A percentile compares a stretch with the other conserved stretches of the same genome.
Conservation (phyloP, 2,888 invertebrate genomes). For the Apamea anceps region DNA sequence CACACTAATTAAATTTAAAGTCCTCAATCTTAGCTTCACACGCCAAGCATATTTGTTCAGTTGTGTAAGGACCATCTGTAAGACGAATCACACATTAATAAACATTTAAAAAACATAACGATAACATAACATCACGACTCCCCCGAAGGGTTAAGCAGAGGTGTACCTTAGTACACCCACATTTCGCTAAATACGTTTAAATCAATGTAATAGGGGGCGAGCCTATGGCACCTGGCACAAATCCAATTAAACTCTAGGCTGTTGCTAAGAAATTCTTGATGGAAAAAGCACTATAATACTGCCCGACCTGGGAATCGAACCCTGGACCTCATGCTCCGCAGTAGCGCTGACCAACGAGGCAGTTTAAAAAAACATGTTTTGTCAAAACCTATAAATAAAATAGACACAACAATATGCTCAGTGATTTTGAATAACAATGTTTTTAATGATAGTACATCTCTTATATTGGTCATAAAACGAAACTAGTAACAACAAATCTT, state of each 20-base stretch:
- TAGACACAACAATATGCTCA: neutral
- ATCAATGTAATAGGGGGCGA: no score
- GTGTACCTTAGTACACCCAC: no score
- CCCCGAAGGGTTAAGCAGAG: no score
- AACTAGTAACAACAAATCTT: neutral
- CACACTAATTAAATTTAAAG: constrained; percentile 46
- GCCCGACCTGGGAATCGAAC: no score
- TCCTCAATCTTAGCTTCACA: constrained; percentile 44
- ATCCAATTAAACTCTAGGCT: no score
- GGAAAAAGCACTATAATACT: no score
- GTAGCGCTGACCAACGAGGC: no score
- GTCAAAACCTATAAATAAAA: neutral
- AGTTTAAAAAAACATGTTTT: neutral
- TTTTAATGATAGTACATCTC: neutral
- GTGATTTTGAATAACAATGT: neutral
- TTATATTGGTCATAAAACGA: neutral
- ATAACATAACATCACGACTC: no score
- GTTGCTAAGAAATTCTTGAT: no score
- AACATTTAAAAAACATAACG: neutral
- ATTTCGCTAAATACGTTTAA: no score
- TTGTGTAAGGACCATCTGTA: constrained; percentile 75
- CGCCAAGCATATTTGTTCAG: constrained; percentile 69
- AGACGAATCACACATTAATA: constrained; percentile 39
- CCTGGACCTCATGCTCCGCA: no score
- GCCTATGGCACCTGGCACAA: no score